These are phyloP conservation scores for Drosophila demipolita DNA, from an alignment of 2,888 invertebrate species.

Conservation along the genomic window DNA sequence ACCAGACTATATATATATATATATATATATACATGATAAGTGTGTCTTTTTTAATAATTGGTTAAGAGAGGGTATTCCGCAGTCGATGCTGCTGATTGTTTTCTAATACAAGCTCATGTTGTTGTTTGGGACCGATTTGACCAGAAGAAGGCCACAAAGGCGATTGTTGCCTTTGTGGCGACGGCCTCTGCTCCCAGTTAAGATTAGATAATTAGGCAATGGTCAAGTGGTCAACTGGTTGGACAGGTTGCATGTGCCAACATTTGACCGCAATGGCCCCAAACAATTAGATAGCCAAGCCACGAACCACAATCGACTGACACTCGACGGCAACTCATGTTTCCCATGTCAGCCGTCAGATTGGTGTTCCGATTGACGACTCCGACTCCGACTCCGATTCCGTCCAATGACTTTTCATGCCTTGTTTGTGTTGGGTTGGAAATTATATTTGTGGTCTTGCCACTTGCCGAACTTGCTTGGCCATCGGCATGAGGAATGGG, in stretches of 20 bases:
- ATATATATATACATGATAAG: neutral
- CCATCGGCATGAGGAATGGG: neutral
- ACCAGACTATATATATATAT: neutral
- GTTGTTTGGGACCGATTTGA: slow-evolving; percentile 19
- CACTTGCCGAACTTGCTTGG: neutral
- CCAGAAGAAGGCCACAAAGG: slow-evolving; percentile 30
- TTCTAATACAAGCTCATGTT: neutral
- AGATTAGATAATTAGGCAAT: slow-evolving; percentile 5
- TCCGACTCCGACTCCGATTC: too few species aligned
- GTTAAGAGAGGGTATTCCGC: neutral
- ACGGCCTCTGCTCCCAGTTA: slow-evolving; percentile 1
- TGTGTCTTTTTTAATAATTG: too few species aligned
- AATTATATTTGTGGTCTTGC: neutral
- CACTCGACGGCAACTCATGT: slow-evolving; percentile 1
- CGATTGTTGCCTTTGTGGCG: slow-evolving; percentile 57
- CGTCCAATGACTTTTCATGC: too few species aligned
- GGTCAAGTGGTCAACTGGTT: neutral
- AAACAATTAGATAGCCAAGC: slow-evolving; percentile 28
- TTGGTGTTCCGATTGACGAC: neutral
- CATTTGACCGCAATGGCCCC: slow-evolving; percentile 40
- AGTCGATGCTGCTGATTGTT: neutral
- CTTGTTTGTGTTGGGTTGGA: neutral
- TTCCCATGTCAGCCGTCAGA: neutral
- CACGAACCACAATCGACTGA: slow-evolving; percentile 38
- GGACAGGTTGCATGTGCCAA: slow-evolving; percentile 1